Evolutionary conservation across 2,113 vertebrate genomes (phyloP).

Genomic region (Ptychochromis oligacanthus): DNA sequence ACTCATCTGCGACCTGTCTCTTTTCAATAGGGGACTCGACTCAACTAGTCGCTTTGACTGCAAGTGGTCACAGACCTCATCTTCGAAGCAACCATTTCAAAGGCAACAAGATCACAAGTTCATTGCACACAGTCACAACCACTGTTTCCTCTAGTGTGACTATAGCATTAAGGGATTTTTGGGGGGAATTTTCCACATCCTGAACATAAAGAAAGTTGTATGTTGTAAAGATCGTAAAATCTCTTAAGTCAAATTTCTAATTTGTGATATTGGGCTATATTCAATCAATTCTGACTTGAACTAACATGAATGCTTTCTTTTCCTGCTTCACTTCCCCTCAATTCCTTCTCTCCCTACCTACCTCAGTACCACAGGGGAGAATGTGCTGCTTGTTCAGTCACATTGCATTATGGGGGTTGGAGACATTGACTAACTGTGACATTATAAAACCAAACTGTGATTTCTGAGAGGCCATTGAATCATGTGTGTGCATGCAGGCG

Average conservation of each 20-base stretch:
- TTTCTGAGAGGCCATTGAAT: conserved; percentile 73
- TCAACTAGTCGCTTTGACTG: neutral
- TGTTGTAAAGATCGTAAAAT: neutral
- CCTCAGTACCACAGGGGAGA: conserved; percentile 37
- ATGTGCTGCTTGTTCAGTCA: conserved; percentile 65
- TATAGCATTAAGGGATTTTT: neutral
- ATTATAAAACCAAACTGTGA: conserved; percentile 83
- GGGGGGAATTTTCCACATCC: neutral
- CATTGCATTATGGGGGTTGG: conserved; percentile 64
- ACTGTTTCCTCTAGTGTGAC: neutral
- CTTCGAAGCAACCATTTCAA: neutral
- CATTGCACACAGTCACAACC: neutral
- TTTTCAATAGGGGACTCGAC: neutral
- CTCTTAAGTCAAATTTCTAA: conserved; percentile 8
- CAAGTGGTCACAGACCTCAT: neutral
- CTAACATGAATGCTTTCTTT: conserved; percentile 18
- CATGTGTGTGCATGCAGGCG: conserved; percentile 23
- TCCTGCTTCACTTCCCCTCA: conserved; percentile 18
- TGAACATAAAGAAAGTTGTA: neutral
- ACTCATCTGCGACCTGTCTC: neutral
- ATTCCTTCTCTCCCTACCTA: neutral
- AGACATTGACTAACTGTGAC: conserved; percentile 78
- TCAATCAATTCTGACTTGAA: neutral
- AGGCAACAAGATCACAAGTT: neutral
- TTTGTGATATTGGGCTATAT: conserved; percentile 1